Evolutionary conservation across 2,888 invertebrate genomes (phyloP).

Genomic region (Physocephala rufipes): DNA sequence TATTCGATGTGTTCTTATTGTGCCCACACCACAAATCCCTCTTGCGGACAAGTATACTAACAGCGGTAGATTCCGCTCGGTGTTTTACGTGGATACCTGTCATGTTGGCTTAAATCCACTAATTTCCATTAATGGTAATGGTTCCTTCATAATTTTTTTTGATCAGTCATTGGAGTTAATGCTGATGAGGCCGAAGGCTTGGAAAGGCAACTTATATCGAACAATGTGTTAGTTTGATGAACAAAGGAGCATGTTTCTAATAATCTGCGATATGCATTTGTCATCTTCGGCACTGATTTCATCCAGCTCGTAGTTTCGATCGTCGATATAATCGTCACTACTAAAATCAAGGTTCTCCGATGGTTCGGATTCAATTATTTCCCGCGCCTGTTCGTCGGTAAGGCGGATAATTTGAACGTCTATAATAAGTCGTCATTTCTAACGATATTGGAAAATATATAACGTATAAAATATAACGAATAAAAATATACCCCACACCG

Average conservation of each 20-base stretch:
- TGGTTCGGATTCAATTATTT: constrained; percentile 6
- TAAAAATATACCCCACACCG: not conserved
- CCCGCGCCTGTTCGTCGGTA: constrained; percentile 3
- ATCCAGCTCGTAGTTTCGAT: not conserved
- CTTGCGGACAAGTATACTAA: too few species aligned
- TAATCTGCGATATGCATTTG: not conserved
- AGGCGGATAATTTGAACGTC: not conserved
- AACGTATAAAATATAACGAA: not conserved
- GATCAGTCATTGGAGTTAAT: not conserved
- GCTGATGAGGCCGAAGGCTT: not conserved
- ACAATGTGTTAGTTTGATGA: not conserved
- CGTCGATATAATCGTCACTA: not conserved
- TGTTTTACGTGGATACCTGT: too few species aligned
- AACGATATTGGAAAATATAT: not conserved
- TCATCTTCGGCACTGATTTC: constrained; percentile 22
- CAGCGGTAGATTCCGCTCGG: too few species aligned
- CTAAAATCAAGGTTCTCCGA: constrained; percentile 1
- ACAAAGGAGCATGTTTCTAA: constrained; percentile 2
- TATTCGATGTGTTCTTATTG: too few species aligned
- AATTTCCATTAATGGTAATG: too few species aligned
- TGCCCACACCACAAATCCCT: too few species aligned
- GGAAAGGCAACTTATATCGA: constrained; percentile 6
- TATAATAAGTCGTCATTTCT: not conserved
- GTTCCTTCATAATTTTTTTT: not conserved
- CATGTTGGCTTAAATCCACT: too few species aligned